Evolutionary conservation across 2,797 vertebrate genomes (phyloP).

Genomic region (Melanogrammus aeglefinus): DNA sequence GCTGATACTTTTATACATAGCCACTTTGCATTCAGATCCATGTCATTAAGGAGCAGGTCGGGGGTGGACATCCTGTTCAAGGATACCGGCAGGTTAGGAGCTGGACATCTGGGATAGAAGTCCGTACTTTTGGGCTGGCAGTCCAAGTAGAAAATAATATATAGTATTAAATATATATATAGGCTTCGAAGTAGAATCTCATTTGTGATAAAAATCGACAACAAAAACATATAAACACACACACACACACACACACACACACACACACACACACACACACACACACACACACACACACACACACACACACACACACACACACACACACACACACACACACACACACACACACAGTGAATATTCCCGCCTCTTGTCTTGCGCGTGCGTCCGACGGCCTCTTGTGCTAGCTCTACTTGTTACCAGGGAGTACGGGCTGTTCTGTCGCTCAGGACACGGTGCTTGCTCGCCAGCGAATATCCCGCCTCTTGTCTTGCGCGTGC

Average conservation of each 20-base stretch:
- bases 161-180: background rate
- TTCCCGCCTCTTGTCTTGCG: background rate
- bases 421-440: background rate
- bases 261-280: too few relatives aligned
- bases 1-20: background rate
- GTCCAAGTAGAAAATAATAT: background rate
- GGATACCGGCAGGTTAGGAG: background rate
- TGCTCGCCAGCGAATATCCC: background rate
- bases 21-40: background rate
- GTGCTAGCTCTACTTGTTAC: background rate
- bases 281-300: background rate
- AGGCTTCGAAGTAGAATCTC: background rate
- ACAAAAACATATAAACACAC: background rate
- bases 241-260: too few relatives aligned
- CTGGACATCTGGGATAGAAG: background rate
- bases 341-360: slow-evolving; percentile 4
- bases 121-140: background rate
- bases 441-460: background rate
- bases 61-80: background rate
- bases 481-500: background rate
- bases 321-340: background rate
- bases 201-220: background rate
- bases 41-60: background rate
- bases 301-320: background rate
- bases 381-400: background rate